Evolutionary conservation across 1,140 invertebrate genomes (phyloP), one percentile per base, ranked within the genome.

Genomic region (Trichomalopsis sarcophagae): DNA sequence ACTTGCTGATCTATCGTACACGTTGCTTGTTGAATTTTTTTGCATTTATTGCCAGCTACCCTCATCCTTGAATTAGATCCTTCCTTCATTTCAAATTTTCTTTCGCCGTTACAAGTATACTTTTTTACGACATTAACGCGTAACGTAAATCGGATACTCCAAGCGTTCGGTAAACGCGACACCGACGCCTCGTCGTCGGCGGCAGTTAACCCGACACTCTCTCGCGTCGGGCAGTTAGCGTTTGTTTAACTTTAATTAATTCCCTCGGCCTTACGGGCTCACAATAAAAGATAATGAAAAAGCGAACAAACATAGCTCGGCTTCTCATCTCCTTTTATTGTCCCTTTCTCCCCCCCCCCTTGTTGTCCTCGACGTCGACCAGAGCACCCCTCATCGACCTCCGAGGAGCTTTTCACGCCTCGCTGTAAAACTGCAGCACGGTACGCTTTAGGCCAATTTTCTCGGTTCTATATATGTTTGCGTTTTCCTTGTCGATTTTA

Each of bases 221-320:
- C 88, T 66, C 55, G 17, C 40, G 9, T 44, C 33, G 40, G 87
- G 87, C 89, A 88, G 91, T 91, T 91, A 90, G 84, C 71, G 71
- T 82, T 85, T 91, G 91, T 92, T 92, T 91, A 89, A 91, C 89
- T 91, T 92, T 92, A 90, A 92, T 92, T 92, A 92, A 91, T 92
- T 88, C 85, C 85, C 74, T 86, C 86, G 17, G 30, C 73, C 88
- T 82, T 76, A 79, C 84, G 36, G 74, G 69, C 50, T 62, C 55
- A 87, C 84, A 87, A 89, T 91, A 90, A 91, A 91, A 88, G 77
- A 84, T 91, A 87, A 92, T 91, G 91, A 91, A 92, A 91, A 88
- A 87, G 83, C 82, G 87, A 86, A 81, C 86, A 91, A 91, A 91
- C 88, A 91, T 27, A 30, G 75, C 14, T 36, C 44, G 40, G 75